Evolutionary conservation across 2,797 vertebrate species (phyloP).

Genomic region (Bufotes viridis): DNA sequence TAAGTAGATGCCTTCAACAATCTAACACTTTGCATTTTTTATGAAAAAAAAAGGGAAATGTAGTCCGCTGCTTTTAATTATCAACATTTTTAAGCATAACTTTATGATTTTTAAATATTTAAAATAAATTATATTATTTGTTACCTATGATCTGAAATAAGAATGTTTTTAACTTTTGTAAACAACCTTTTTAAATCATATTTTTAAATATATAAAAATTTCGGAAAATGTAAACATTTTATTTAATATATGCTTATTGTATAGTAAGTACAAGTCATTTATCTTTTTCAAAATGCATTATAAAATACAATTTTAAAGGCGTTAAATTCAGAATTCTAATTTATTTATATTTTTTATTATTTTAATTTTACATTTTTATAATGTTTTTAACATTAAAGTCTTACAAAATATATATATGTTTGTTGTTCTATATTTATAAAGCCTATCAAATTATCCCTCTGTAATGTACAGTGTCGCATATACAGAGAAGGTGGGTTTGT

Average conservation of each 20-base stretch:
- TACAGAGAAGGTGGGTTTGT: background rate
- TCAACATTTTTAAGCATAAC: background rate
- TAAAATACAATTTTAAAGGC: no score
- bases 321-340: background rate
- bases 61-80: background rate
- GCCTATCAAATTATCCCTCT: no score
- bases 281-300: background rate
- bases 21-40: conserved; percentile 22
- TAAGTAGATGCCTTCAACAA: conserved; percentile 41
- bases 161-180: background rate
- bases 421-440: background rate
- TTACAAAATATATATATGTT: background rate
- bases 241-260: background rate
- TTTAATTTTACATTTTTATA: background rate
- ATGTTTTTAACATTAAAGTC: background rate
- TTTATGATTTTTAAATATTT: background rate
- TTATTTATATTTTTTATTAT: no score
- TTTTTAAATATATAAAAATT: background rate
- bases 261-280: background rate
- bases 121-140: background rate
- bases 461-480: no score
- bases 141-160: background rate
- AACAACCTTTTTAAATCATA: background rate
- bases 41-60: background rate
- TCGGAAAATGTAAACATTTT: background rate